Evolutionary conservation across 1,140 invertebrate species (phyloP), one percentile per base, ranked within the genome.

Genomic region (Lerema accius): DNA sequence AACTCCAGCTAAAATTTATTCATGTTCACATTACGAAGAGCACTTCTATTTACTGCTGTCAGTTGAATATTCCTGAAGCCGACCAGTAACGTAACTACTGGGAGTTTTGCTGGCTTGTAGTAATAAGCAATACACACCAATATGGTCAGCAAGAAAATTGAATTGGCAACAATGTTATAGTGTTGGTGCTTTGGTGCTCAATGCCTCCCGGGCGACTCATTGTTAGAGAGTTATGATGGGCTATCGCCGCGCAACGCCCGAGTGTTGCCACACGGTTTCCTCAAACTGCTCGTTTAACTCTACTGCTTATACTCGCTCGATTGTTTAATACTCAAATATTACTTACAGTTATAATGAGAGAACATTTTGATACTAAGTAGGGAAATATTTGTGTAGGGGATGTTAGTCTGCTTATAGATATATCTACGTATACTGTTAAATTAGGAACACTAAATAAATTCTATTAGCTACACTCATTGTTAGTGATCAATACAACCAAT

Each of bases 131-230:
- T 78, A 74, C 58, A 50, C 28, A 61, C 45, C 70, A 76, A 77
- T 82, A 78, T 67, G 74, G 81, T 79, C 74, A 81, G 76, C 76
- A 82, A 84, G 81, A 88, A 84, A 86, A 86, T 86, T 85, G 79
- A 86, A 86, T 86, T 86, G 76, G 70, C 65, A 62, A 51, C 66
- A 67, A 58, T 64, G 69, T 65, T 67, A 68, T 73, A 58, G 73
- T 66, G 65, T 63, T 67, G 69, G 65, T 63, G 73, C 78, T 77
- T 86, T 89, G 84, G 86, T 89, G 83, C 79, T 62, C 71, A 84
- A 89, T 84, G 80, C 65, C 70, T 86, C 84, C 82, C 86, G 78
- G 46, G 82, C 72, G 82, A 63, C 73, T 72, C 81, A 83, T 89
- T 84, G 63, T 62, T 65, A 61, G 56, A 58, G 67, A 80, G 72